Conservation (phyloP, 1,140 invertebrate genomes). For the Pogonomyrmex barbatus region DNA sequence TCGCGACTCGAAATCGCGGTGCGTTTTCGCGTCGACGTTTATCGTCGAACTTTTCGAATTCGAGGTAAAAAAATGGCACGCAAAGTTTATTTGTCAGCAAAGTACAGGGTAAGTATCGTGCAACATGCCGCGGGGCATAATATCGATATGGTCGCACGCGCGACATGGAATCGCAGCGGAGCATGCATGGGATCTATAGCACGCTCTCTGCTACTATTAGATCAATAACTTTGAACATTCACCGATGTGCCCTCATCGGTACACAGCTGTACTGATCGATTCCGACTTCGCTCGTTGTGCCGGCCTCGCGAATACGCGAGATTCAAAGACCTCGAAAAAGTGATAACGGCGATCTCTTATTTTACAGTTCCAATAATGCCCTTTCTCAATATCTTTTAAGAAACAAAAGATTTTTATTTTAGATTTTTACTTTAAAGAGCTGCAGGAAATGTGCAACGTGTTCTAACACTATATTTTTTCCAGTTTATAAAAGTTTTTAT, state of each 20-base stretch:
- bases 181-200: not conserved
- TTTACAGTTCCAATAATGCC: not conserved
- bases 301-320: not conserved
- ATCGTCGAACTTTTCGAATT: constrained; percentile 34
- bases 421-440: not conserved
- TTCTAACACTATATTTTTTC: not conserved
- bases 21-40: constrained; percentile 24
- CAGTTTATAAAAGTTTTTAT: not conserved
- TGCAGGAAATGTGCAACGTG: not conserved
- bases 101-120: not conserved
- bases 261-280: constrained; percentile 49
- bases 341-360: constrained; percentile 23
- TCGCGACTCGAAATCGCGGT: not conserved
- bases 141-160: constrained; percentile 41
- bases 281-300: not conserved
- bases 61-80: constrained; percentile 26
- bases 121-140: constrained; percentile 23
- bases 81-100: constrained; percentile 21
- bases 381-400: not conserved
- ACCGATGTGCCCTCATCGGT: not conserved
- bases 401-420: not conserved
- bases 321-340: constrained; percentile 14
- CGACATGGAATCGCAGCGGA: constrained; percentile 11
- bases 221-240: constrained; percentile 56
- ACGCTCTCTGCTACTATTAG: constrained; percentile 30